Evolutionary conservation across 2,888 invertebrate species (phyloP).

Genomic region (Chouioia cunea): DNA sequence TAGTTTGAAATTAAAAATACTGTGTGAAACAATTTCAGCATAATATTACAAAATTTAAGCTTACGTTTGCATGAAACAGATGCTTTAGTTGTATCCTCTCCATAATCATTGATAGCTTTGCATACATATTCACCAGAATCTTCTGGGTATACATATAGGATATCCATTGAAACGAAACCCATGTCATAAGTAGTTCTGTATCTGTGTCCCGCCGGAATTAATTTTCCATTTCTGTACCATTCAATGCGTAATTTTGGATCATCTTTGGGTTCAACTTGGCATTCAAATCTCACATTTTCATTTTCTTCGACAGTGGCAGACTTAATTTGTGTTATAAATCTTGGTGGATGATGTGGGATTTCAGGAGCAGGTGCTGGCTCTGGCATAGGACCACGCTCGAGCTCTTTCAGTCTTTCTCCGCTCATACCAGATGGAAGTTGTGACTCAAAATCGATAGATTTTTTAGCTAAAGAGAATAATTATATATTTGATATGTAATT

Average conservation of each 20-base stretch:
- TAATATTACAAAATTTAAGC: constrained; percentile 53
- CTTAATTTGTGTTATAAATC: constrained; percentile 88
- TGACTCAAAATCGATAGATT: constrained; percentile 86
- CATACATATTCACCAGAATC: constrained; percentile 96
- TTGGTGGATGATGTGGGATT: constrained; percentile 81
- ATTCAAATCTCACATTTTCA: constrained; percentile 94
- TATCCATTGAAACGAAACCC: constrained; percentile 93
- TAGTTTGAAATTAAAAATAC: too few relatives aligned
- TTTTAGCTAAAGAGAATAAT: constrained; percentile 66
- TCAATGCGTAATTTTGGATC: constrained; percentile 92
- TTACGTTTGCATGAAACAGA: constrained; percentile 87
- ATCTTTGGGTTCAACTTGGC: constrained; percentile 93
- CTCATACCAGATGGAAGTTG: constrained; percentile 94
- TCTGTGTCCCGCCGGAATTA: constrained; percentile 89
- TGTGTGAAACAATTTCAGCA: neutral
- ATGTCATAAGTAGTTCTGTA: constrained; percentile 93
- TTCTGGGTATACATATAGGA: constrained; percentile 92
- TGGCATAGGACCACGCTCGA: constrained; percentile 83
- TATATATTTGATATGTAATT: neutral
- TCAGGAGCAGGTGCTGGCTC: constrained; percentile 75
- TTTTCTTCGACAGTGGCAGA: constrained; percentile 90
- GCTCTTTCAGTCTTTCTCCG: constrained; percentile 89
- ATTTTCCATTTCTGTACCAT: constrained; percentile 94
- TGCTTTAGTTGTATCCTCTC: constrained; percentile 89
- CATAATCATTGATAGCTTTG: constrained; percentile 90